These are phyloP conservation scores for Elephas maximus DNA, from an alignment of 2,113 vertebrate species.

Conservation along the genomic window DNA sequence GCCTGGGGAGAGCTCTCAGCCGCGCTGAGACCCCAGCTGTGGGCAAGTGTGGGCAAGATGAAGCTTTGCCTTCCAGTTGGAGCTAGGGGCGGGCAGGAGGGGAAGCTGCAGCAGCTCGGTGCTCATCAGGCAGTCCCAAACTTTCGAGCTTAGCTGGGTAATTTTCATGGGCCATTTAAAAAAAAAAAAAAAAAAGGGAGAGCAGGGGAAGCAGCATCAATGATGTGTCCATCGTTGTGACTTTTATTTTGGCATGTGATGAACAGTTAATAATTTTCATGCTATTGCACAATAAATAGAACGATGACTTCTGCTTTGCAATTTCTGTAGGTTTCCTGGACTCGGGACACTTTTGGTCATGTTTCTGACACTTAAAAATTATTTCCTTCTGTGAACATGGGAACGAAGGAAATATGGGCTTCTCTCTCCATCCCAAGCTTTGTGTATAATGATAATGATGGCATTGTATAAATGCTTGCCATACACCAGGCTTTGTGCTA, in stretches of 20 bases:
- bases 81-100: neutral
- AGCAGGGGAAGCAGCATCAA: neutral
- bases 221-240: neutral
- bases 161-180: neutral
- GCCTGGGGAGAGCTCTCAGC: neutral
- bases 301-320: neutral
- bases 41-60: neutral
- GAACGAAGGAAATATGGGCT: neutral
- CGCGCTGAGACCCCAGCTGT: neutral
- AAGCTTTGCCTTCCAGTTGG: neutral
- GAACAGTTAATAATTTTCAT: neutral
- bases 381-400: neutral
- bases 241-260: neutral
- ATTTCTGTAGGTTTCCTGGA: slow-evolving; percentile 18
- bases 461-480: neutral
- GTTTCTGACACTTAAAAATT: neutral
- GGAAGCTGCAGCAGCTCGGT: neutral
- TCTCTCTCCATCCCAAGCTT: neutral
- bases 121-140: neutral
- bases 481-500: neutral
- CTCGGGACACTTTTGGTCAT: neutral
- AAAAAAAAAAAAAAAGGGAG: neutral
- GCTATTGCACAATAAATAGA: neutral
- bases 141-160: neutral
- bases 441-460: neutral